Conservation (phyloP, 2,888 invertebrate genomes). For the Coecobrya sp. region DNA sequence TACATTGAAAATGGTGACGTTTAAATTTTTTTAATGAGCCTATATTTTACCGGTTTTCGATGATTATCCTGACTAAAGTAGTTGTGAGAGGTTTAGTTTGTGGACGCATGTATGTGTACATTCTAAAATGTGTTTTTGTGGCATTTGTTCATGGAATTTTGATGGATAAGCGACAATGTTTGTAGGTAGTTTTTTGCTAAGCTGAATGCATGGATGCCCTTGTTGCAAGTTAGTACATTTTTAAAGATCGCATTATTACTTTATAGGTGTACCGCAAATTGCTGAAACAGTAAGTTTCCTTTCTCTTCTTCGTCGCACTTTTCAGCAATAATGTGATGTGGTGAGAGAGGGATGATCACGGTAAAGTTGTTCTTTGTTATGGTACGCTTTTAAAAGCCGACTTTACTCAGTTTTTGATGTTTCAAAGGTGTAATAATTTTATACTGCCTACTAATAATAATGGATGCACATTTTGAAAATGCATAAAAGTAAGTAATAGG, state of each 20-base stretch:
- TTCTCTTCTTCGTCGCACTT: constrained; percentile 18
- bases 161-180: constrained; percentile 33
- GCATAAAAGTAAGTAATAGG: constrained; percentile 4
- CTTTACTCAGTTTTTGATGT: background rate
- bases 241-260: constrained; percentile 11
- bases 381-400: constrained; percentile 9
- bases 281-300: constrained; percentile 60
- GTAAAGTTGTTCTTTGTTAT: constrained; percentile 20
- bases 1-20: background rate
- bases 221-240: constrained; percentile 25
- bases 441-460: background rate
- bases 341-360: background rate
- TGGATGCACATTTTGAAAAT: constrained; percentile 17
- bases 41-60: background rate
- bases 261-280: constrained; percentile 66
- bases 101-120: background rate
- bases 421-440: background rate
- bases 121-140: constrained; percentile 18
- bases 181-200: background rate
- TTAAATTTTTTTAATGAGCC: background rate
- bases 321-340: constrained; percentile 30
- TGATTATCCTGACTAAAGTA: background rate
- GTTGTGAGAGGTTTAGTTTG: background rate
- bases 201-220: constrained; percentile 43
- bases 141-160: constrained; percentile 3